Evolutionary conservation across 2,797 vertebrate species (phyloP), one percentile per base, ranked within the genome.

Genomic region (Falco berigora): DNA sequence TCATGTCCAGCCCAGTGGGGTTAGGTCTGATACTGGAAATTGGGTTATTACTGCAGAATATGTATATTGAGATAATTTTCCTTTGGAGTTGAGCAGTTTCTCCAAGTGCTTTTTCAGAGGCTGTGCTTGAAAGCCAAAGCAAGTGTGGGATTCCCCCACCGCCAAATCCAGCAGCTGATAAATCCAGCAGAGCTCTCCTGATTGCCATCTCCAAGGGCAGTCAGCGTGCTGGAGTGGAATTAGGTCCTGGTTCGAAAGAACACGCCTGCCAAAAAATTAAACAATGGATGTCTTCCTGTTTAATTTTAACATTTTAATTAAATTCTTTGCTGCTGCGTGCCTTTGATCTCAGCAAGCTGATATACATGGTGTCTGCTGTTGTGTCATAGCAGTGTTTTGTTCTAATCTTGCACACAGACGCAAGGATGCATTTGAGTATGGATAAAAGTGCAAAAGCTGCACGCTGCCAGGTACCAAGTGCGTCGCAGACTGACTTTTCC

Each of bases 271-370:
- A 97, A 93, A 97, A 94, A 92, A 92, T 96, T 72, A 92, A 93
- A 97, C 95, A 97, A 96, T 97, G 81, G 64, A 86, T 92, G 93
- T 75, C 75, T 90, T 96, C 72, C 84, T 96, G 62, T 91, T 96
- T 75, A 88, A 93, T 97, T 97, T 96, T 89, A 94, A 96, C 92
- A 86, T 93, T 96, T 97, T 96, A 95, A 97, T 96, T 96, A 92
- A 96, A 93, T 96, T 96, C 78, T 93, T 72, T 14, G 6, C 94
- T 86, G 78, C 96, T 81, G 30, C 20, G 38, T 52, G 91, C 87
- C 92, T 97, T 96, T 97, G 95, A 95, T 96, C 93, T 96, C 50
- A 6, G 72, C 0, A 13, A 90, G 89, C 81, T 91, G 86, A 90
- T 94, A 34, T 19, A 75, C 47, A 1, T 28, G 55, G 58, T 8